These are phyloP conservation scores for Linepithema humile DNA, from an alignment of 1,140 invertebrate genomes.

Conservation along the genomic window DNA sequence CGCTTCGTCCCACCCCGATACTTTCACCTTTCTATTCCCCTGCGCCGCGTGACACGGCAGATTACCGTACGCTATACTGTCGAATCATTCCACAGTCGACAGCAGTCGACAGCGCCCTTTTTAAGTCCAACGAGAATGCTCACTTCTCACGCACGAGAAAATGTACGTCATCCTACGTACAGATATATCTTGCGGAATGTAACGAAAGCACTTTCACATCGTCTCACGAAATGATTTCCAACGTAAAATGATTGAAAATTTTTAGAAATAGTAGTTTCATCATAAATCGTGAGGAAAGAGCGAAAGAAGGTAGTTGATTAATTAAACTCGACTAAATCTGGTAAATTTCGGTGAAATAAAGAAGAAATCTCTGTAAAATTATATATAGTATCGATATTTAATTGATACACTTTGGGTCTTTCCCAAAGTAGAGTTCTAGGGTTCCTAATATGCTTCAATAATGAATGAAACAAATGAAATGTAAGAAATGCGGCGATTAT, in stretches of 20 bases:
- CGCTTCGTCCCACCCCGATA: background rate
- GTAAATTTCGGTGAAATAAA: background rate
- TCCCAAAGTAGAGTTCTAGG: too few relatives aligned
- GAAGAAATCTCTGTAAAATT: background rate
- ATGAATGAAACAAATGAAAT: too few relatives aligned
- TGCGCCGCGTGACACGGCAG: conserved; percentile 49
- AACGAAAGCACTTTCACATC: background rate
- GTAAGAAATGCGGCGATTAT: too few relatives aligned
- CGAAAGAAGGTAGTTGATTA: background rate
- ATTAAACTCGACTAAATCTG: background rate
- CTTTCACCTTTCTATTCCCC: conserved; percentile 12
- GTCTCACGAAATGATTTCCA: background rate
- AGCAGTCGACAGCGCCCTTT: conserved; percentile 24
- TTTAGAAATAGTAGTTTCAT: background rate
- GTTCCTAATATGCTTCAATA: too few relatives aligned
- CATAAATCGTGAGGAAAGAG: background rate
- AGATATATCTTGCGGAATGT: background rate
- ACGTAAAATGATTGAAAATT: background rate
- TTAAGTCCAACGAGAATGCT: conserved; percentile 53
- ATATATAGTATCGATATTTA: too few relatives aligned
- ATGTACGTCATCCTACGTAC: background rate
- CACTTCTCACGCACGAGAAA: conserved; percentile 52
- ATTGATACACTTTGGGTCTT: too few relatives aligned
- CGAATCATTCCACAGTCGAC: conserved; percentile 55
- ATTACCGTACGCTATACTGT: conserved; percentile 58